Evolutionary conservation across 37 sponge, comb jelly and placozoan genomes (phyloP).

Genomic region (Crambe crambe): DNA sequence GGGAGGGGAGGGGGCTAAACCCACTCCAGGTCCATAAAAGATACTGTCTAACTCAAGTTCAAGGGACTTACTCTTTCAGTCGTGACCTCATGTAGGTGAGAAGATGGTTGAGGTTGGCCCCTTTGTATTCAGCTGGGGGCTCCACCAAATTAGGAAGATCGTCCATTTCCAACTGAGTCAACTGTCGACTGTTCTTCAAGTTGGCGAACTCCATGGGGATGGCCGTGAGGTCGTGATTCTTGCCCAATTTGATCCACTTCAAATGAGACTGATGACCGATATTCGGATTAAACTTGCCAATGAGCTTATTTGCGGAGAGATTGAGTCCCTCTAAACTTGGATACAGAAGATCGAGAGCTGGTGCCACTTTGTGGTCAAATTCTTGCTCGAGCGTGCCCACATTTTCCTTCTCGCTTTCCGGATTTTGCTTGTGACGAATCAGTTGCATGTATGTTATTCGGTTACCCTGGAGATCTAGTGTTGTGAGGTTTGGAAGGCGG

Average conservation of each 20-base stretch:
- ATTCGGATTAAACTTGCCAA: slow-evolving; percentile 60
- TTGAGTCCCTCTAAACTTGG: slow-evolving; percentile 63
- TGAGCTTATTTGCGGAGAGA: slow-evolving; percentile 57
- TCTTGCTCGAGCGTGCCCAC: not conserved
- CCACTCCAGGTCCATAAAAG: too few relatives aligned
- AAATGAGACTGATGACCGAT: slow-evolving; percentile 61
- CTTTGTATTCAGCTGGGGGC: slow-evolving; percentile 68
- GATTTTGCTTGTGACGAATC: slow-evolving; percentile 21
- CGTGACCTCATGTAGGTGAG: slow-evolving; percentile 76
- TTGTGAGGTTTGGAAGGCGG: slow-evolving; percentile 27
- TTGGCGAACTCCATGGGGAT: slow-evolving; percentile 76
- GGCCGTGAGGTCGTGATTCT: slow-evolving; percentile 43
- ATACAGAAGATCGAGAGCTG: slow-evolving; percentile 64
- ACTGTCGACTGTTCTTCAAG: slow-evolving; percentile 44
- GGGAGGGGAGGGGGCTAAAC: too few relatives aligned
- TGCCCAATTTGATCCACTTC: slow-evolving; percentile 53
- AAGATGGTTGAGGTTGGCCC: slow-evolving; percentile 37
- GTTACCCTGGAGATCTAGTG: slow-evolving; percentile 50
- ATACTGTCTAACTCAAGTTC: too few relatives aligned
- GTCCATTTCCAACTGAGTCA: slow-evolving; percentile 37
- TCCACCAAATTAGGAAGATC: slow-evolving; percentile 57
- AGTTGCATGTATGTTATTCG: slow-evolving; percentile 44
- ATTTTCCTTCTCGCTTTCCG: slow-evolving; percentile 4
- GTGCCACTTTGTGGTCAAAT: not conserved
- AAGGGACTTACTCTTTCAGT: slow-evolving; percentile 74